Conservation (phyloP, 2,113 vertebrate species). For the Campylorhamphus procurvoides region DNA sequence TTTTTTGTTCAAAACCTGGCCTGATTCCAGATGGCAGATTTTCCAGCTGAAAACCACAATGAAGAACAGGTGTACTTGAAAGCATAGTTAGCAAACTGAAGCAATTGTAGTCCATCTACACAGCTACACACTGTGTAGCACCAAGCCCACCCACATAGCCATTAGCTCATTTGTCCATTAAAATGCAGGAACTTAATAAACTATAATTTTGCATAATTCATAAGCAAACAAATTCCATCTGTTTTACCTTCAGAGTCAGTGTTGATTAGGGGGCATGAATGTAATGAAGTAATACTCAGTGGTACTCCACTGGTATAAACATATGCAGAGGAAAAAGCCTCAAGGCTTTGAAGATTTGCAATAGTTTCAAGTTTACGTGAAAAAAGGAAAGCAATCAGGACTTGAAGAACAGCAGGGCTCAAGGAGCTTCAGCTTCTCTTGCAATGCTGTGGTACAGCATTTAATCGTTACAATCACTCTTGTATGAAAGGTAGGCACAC, state of each 20-base stretch:
- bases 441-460: neutral
- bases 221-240: slow-evolving; percentile 51
- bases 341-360: neutral
- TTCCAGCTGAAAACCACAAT: slow-evolving; percentile 48
- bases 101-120: neutral
- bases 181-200: slow-evolving; percentile 46
- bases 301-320: slow-evolving; percentile 6
- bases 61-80: slow-evolving; percentile 42
- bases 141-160: neutral
- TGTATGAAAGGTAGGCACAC: neutral
- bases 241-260: slow-evolving; percentile 34
- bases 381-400: neutral
- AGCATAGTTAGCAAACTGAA: neutral
- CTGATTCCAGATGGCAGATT: slow-evolving; percentile 26
- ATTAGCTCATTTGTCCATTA: slow-evolving; percentile 3
- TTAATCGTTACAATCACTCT: neutral
- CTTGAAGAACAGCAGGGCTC: neutral
- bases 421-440: neutral
- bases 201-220: slow-evolving; percentile 49
- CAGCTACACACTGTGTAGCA: neutral
- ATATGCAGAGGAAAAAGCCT: slow-evolving; percentile 11
- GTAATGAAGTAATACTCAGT: neutral
- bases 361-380: neutral
- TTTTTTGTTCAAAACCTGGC: neutral
- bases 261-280: slow-evolving; percentile 1